Base-by-base conservation (phyloP, 2,113 vertebrate genomes). In the Saguinus midas region DNA sequence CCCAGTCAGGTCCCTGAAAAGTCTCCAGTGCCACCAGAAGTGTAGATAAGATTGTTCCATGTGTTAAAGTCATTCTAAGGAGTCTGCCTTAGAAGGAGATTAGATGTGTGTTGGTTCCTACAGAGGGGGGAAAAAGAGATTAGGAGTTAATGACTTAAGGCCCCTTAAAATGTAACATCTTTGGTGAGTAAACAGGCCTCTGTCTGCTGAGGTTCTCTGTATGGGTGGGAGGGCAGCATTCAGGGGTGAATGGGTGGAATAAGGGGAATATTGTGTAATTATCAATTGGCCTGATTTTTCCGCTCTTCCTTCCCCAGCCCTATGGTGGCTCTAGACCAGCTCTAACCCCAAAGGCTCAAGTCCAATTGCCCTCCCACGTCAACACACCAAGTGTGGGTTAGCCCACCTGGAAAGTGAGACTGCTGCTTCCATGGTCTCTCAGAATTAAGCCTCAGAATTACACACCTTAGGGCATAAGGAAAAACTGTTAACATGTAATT, bases 291-390 rank as follows among this genome's bases (percentile, higher is more conserved):
- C 13, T 6, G 23, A 16, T 57, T 72, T 66, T 52, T 48, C n/a
- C 1, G 0, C 16, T 1, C 11, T n/a, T 61, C 8, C 43, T 64
- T 68, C 50, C 0, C 5, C 27, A 6, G 2, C 18, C 25, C 14
- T 8, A 6, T 37, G 3, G 17, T n/a, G 32, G 40, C 50, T 48
- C 23, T 75, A 18, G 25, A 61, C 40, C 58, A 40, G 8, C 86
- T 89, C 10, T 40, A 12, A 32, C 14, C 10, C 6, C 1, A 16
- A 43, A 70, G 25, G 61, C 78, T 57, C 40, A 66, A 25, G 57
- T 32, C 2, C 12, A 40, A 37, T 23, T 35, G 13, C 23, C n/a
- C 14, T 35, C 87, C 12, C 13, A 18, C 45, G 8, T 25, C 21
- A 29, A 8, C 14, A 35, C n/a, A 16, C 45, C 14, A 5, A 48